A percentile compares a stretch with the other conserved stretches of the same genome.
phyloP scores from a whole-genome alignment of 2,888 invertebrate genomes.

The Drosophila yooni region DNA sequence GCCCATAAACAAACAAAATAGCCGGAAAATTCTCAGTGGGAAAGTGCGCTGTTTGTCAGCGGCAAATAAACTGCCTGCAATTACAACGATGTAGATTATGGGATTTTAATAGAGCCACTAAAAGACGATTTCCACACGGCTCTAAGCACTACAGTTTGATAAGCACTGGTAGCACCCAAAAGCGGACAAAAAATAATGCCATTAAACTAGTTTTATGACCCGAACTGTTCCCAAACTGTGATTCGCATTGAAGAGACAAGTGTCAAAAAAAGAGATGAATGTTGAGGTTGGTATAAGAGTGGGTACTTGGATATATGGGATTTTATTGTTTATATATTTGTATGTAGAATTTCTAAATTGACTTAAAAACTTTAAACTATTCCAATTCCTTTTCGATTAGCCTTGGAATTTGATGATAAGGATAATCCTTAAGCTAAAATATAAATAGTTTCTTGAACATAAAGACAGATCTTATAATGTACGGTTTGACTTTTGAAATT shows the following conservation, averaged over 20 bases:
- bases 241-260: not conserved
- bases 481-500: not conserved
- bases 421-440: not conserved
- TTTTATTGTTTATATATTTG: not conserved
- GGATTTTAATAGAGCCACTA: constrained; percentile 39
- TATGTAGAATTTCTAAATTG: not conserved
- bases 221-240: not conserved
- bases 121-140: constrained; percentile 23
- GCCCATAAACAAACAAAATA: constrained; percentile 33
- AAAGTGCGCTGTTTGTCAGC: constrained; percentile 37
- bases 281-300: rapidly evolving
- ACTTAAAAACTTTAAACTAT: not conserved
- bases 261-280: constrained; percentile 6
- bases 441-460: not conserved
- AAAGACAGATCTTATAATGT: not conserved
- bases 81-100: constrained; percentile 20
- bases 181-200: constrained; percentile 2
- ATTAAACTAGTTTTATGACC: constrained; percentile 22
- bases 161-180: not conserved
- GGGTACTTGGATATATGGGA: not conserved
- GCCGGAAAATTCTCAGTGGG: constrained; percentile 14
- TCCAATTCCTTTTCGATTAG: not conserved
- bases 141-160: not conserved
- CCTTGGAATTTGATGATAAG: no score
- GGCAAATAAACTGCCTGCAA: constrained; percentile 22